A percentile compares a stretch with the other conserved stretches of the same genome.
phyloP scores from a whole-genome alignment of 2,113 vertebrate species.

The Urocynchramus pylzowi region DNA sequence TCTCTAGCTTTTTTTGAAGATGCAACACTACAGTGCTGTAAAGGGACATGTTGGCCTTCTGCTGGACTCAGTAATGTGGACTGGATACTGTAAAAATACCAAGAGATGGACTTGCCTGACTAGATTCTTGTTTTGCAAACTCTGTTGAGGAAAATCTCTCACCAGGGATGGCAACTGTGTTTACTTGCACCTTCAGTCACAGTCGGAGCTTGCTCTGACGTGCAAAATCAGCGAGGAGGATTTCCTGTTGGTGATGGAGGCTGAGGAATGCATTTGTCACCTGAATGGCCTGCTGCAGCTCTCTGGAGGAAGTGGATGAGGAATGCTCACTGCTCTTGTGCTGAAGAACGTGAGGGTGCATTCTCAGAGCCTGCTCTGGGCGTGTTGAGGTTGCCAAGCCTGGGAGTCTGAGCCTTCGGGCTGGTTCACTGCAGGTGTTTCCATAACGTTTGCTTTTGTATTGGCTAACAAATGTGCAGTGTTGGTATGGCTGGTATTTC shows the following conservation, averaged over 20 bases:
- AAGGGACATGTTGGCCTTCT: constrained; percentile 35
- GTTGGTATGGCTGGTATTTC: constrained; percentile 55
- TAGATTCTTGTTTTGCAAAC: constrained; percentile 44
- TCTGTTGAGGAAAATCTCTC: neutral
- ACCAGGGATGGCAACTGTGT: neutral
- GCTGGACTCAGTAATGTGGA: constrained; percentile 35
- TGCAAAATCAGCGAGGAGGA: neutral
- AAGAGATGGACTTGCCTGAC: constrained; percentile 15
- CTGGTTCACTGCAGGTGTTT: constrained; percentile 12
- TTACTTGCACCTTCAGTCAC: constrained; percentile 9
- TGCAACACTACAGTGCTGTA: constrained; percentile 77
- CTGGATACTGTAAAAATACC: constrained; percentile 50
- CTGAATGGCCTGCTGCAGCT: constrained; percentile 5
- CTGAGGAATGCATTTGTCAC: neutral
- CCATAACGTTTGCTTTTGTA: constrained; percentile 62
- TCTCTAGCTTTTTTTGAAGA: constrained; percentile 71
- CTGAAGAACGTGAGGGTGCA: neutral
- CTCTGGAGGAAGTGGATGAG: neutral
- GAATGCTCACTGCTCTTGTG: neutral
- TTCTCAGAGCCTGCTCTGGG: neutral
- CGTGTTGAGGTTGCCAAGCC: constrained; percentile 6
- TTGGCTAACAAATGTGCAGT: constrained; percentile 72
- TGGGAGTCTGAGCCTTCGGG: neutral
- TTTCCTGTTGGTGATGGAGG: neutral
- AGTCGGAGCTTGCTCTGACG: neutral